Percentiles rank a stretch among this genome's conserved stretches.
These are phyloP conservation scores for Python bivittatus DNA, from an alignment of 2,113 vertebrate genomes.

Conservation along the genomic window DNA sequence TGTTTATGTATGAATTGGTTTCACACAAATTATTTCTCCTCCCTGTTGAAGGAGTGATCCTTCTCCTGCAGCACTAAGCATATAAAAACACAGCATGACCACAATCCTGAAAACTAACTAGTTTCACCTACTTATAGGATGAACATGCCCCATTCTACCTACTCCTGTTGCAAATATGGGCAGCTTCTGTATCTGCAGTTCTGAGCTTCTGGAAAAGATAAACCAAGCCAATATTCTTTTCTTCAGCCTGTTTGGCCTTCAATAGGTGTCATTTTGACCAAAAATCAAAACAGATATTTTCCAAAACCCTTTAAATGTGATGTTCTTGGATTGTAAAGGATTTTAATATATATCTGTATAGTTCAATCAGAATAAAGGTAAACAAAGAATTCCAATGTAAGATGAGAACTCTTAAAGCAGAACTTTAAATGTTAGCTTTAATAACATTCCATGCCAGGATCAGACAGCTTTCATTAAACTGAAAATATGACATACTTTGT, in stretches of 20 bases:
- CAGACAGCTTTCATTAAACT: background rate
- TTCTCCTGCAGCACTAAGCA: background rate
- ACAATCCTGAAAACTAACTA: background rate
- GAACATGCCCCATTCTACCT: background rate
- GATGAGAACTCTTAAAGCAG: background rate
- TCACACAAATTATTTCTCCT: background rate
- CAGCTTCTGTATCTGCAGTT: background rate
- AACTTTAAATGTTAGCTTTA: no score
- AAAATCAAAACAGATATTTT: background rate
- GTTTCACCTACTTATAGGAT: background rate
- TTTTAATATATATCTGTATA: background rate
- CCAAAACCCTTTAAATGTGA: background rate
- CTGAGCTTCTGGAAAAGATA: background rate
- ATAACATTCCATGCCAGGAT: background rate
- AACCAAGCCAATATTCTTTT: background rate
- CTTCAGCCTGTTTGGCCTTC: no score
- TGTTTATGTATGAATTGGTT: background rate
- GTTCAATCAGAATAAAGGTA: background rate
- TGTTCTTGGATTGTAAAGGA: background rate
- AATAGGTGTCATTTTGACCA: background rate
- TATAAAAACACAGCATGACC: background rate
- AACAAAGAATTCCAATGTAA: background rate
- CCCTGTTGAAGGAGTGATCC: background rate
- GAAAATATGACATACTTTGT: background rate
- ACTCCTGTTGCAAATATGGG: no score